Evolutionary conservation across 2,888 invertebrate species (phyloP), one percentile per base, ranked within the genome.

Genomic region (Molanna angustata): DNA sequence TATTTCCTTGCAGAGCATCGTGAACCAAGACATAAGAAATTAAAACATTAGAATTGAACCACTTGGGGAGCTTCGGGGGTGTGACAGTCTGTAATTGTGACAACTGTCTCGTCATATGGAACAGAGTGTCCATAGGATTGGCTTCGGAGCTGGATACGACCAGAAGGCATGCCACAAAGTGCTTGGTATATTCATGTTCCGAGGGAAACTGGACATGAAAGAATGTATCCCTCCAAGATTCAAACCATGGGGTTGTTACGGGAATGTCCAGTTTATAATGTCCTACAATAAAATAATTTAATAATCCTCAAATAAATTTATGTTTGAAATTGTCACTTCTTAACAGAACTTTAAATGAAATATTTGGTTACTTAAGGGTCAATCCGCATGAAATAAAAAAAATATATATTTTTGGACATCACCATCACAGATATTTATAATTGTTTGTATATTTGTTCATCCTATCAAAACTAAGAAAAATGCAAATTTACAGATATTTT

Each of bases 181-280:
- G 93, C 65, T 90, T 90, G 0, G 94, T 89, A 66, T 94, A 98
- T 73, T 99, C 99, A 76, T 98, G 97, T 66, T 98, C 97, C 3
- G 90, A 88, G 14, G 91, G 90, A 68, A 88, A 90, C 67, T 92
- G 86, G 54, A 93, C 85, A 65, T 88, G 85, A 39, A 94, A 76
- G 70, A 96, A 96, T 20, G 88, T 88, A 63, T 94, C 93, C 63
- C 95, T 81, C 92, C 95, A 98, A 7, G 88, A 84, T 70, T 96
- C 95, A 78, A 91, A 98, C 97, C 98, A 98, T 11, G 94, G 89
- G 48, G 92, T 90, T 7, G 84, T 79, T 31, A 82, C 74, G 21
- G 92, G 91, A 62, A 90, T 77, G 62, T 87, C 83, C 58, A 91
- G 70, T 62, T 79, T 78, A 54, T 78, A 73, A 37, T 76, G 70